A percentile compares a stretch with the other conserved stretches of the same genome.
Conservation (phyloP, 2,113 vertebrate genomes). For the Girardinichthys multiradiatus region DNA sequence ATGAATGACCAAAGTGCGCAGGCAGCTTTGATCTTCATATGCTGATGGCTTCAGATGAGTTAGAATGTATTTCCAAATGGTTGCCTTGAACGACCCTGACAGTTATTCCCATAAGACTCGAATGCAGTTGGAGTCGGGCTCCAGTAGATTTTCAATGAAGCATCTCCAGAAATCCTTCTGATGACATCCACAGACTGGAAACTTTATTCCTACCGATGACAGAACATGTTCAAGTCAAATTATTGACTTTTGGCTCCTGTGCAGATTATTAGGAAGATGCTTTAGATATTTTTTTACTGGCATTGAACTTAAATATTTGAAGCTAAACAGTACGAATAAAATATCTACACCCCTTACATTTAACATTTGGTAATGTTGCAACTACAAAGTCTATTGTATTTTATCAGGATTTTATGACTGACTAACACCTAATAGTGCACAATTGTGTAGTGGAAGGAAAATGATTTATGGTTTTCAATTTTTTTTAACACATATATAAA, state of each 20-base stretch:
- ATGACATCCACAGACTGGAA: slow-evolving; percentile 43
- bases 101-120: slow-evolving; percentile 60
- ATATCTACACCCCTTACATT: too few species aligned
- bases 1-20: slow-evolving; percentile 13
- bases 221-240: slow-evolving; percentile 35
- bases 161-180: slow-evolving; percentile 45
- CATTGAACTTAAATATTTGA: too few species aligned
- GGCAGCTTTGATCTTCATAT: slow-evolving; percentile 34
- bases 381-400: too few species aligned
- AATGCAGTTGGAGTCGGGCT: slow-evolving; percentile 57
- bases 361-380: too few species aligned
- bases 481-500: too few species aligned
- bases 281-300: neutral
- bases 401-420: too few species aligned
- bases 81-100: slow-evolving; percentile 61
- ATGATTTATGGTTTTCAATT: too few species aligned
- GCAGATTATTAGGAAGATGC: neutral
- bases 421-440: too few species aligned
- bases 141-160: slow-evolving; percentile 58
- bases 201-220: slow-evolving; percentile 29
- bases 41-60: slow-evolving; percentile 43
- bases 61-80: slow-evolving; percentile 45
- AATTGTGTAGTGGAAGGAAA: too few species aligned
- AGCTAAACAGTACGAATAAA: too few species aligned
- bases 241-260: slow-evolving; percentile 25